phyloP scores from a whole-genome alignment of 2,888 invertebrate genomes.

The Onthophagus sagittarius region DNA sequence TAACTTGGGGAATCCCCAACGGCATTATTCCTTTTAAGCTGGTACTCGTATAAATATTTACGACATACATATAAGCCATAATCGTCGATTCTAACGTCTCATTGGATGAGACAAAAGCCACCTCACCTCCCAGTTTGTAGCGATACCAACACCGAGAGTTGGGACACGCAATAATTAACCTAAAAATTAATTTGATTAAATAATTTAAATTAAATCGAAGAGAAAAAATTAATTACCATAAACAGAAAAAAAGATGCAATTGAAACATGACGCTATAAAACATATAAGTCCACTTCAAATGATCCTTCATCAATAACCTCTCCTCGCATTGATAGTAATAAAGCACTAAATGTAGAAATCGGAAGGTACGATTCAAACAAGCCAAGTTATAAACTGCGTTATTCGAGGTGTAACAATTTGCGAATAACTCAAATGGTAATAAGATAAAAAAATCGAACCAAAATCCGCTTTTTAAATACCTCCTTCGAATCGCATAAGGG shows the following conservation, averaged over 20 bases:
- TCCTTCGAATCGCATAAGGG: constrained; percentile 23
- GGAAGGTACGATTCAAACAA: constrained; percentile 23
- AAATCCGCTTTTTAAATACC: constrained; percentile 27
- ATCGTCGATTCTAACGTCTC: constrained; percentile 16
- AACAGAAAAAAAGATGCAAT: constrained; percentile 17
- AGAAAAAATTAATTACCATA: constrained; percentile 23
- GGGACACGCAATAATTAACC: constrained; percentile 20
- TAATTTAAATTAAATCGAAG: background rate
- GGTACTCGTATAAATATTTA: constrained; percentile 23
- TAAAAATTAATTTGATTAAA: constrained; percentile 1
- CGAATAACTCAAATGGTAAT: constrained; percentile 30
- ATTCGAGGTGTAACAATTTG: constrained; percentile 2
- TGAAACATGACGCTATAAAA: constrained; percentile 19
- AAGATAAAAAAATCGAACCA: constrained; percentile 30
- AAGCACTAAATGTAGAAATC: constrained; percentile 23
- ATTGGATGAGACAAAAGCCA: background rate
- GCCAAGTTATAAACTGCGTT: constrained; percentile 15
- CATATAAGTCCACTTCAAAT: constrained; percentile 28
- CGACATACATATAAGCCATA: constrained; percentile 23
- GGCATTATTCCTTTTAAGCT: constrained; percentile 20
- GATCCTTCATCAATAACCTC: constrained; percentile 24
- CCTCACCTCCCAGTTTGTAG: background rate
- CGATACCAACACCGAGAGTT: constrained; percentile 14
- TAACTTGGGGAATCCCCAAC: constrained; percentile 8
- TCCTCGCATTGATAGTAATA: constrained; percentile 25